Evolutionary conservation across 1,140 invertebrate genomes (phyloP).

Genomic region (Hormaphis cornu): DNA sequence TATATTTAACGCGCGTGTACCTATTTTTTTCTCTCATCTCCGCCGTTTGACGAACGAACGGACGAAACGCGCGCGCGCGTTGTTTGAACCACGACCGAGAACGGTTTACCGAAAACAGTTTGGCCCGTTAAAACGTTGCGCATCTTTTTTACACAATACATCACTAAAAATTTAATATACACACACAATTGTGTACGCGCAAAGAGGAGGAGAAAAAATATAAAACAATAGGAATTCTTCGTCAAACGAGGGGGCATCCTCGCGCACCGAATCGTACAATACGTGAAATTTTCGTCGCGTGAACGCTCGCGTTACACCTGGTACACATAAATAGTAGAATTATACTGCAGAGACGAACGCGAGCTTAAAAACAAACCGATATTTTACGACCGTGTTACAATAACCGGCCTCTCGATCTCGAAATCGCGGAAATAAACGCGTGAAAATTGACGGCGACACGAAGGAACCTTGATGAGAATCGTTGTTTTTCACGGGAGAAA

Average conservation of each 20-base stretch:
- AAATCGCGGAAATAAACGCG: too few relatives aligned
- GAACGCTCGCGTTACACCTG: too few relatives aligned
- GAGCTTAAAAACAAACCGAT: too few relatives aligned
- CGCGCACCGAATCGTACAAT: neutral
- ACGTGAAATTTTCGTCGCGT: slow-evolving; percentile 6
- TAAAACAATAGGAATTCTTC: slow-evolving; percentile 24
- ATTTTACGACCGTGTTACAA: too few relatives aligned
- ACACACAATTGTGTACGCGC: neutral
- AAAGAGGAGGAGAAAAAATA: neutral
- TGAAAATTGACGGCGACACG: too few relatives aligned
- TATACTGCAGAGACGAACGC: too few relatives aligned
- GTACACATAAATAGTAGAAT: too few relatives aligned
- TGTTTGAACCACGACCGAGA: slow-evolving; percentile 12
- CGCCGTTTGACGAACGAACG: neutral
- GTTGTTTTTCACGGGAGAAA: too few relatives aligned
- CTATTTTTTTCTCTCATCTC: neutral
- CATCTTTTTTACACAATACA: slow-evolving; percentile 11
- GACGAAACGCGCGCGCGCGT: neutral
- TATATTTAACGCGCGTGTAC: too few relatives aligned
- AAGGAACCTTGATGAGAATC: too few relatives aligned
- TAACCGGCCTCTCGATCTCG: too few relatives aligned
- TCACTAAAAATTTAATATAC: slow-evolving; percentile 8
- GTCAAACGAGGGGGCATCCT: slow-evolving; percentile 17
- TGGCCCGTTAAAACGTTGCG: slow-evolving; percentile 4
- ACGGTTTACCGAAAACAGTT: slow-evolving; percentile 12